These are phyloP conservation scores for Brachypalpus laphriformis DNA, from an alignment of 2,888 invertebrate species.

Conservation along the genomic window DNA sequence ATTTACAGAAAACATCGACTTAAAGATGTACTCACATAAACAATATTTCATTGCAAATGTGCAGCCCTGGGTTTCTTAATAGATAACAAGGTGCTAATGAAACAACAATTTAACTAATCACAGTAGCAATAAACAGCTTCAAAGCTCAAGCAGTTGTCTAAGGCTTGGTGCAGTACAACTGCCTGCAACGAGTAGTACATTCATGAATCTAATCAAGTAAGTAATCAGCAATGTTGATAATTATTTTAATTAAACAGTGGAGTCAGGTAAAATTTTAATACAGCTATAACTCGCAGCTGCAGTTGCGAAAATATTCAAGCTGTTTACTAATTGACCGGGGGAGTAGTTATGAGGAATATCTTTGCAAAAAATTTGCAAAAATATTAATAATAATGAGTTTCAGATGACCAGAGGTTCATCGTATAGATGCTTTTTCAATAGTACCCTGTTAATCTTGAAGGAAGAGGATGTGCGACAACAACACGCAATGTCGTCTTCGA, in stretches of 20 bases:
- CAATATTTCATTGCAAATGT: too few species aligned
- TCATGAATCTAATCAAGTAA: not conserved
- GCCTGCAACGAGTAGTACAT: too few species aligned
- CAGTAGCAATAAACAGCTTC: not conserved
- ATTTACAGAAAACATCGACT: too few species aligned
- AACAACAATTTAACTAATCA: not conserved
- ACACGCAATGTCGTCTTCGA: too few species aligned
- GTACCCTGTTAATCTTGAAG: too few species aligned
- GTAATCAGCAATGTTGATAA: not conserved
- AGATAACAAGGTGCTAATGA: not conserved
- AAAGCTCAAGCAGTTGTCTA: too few species aligned
- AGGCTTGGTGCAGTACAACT: not conserved
- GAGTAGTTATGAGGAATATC: too few species aligned
- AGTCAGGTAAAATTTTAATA: not conserved
- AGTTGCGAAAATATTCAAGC: not conserved
- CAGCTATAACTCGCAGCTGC: not conserved
- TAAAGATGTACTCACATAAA: not conserved
- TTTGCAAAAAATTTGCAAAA: too few species aligned
- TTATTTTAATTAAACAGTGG: conserved; percentile 14
- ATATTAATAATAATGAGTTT: too few species aligned
- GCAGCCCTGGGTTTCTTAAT: not conserved
- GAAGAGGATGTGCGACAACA: too few species aligned
- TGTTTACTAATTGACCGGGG: conserved; percentile 2
- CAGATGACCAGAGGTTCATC: too few species aligned
- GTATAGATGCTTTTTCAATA: too few species aligned